Percentiles rank a stretch among this genome's conserved stretches.
Evolutionary conservation across 2,113 vertebrate genomes (phyloP).

Genomic region (Climacteris rufus): DNA sequence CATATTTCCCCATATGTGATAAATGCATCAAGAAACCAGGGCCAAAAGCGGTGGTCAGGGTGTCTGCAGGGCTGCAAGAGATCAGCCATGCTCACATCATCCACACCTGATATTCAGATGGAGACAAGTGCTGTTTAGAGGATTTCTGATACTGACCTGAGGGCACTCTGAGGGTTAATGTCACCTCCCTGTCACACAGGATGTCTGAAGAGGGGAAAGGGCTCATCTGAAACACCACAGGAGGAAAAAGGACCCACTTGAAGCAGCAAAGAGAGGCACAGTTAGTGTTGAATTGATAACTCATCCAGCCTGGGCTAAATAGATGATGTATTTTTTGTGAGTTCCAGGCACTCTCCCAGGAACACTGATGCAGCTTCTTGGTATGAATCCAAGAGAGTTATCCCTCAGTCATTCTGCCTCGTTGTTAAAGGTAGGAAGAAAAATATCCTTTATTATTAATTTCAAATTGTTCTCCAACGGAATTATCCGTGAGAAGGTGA

Average conservation of each 20-base stretch:
- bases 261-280: background rate
- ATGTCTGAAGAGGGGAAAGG: background rate
- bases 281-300: background rate
- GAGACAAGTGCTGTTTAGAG: background rate
- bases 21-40: background rate
- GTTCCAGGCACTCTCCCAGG: background rate
- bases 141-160: background rate
- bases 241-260: background rate
- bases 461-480: conserved; percentile 9
- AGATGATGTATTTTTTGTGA: background rate
- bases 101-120: background rate
- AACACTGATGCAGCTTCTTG: background rate
- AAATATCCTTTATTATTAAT: conserved; percentile 23
- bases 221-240: accelerated
- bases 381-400: background rate
- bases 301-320: background rate
- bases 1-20: background rate
- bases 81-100: background rate
- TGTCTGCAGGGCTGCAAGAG: background rate
- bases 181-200: background rate
- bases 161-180: background rate
- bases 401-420: background rate
- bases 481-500: background rate
- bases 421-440: background rate
- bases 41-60: accelerated